These are phyloP conservation scores for Manis javanica DNA, from an alignment of 2,797 vertebrate species.

Conservation along the genomic window DNA sequence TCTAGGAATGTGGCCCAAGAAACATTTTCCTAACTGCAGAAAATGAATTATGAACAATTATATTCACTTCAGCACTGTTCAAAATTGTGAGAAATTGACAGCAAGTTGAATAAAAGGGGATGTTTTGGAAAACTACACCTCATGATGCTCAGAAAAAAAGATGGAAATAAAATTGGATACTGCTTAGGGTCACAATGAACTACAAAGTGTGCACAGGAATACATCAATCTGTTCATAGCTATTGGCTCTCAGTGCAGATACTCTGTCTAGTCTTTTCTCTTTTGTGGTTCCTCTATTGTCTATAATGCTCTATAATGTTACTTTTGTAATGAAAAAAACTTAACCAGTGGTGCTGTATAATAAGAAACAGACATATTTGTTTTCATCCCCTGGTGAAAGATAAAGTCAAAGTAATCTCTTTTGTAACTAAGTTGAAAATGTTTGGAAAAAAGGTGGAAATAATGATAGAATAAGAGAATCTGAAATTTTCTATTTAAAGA, in stretches of 20 bases:
- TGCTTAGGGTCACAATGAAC: background rate
- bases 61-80: constrained; percentile 56
- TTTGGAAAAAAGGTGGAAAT: background rate
- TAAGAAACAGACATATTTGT: constrained; percentile 37
- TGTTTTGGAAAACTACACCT: constrained; percentile 55
- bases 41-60: constrained; percentile 50
- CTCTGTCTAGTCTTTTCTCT: background rate
- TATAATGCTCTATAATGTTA: background rate
- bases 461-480: background rate
- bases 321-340: background rate
- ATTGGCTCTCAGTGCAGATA: background rate
- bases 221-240: background rate
- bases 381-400: background rate
- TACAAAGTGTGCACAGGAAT: background rate
- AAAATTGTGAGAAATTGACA: constrained; percentile 49
- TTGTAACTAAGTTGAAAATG: background rate
- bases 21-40: constrained; percentile 21
- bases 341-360: background rate
- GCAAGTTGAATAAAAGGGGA: background rate
- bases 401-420: background rate
- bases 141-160: background rate
- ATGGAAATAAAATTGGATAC: constrained; percentile 16
- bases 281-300: constrained; percentile 17
- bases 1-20: constrained; percentile 42
- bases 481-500: constrained; percentile 16